These are phyloP conservation scores for Diaprepes abbreviatus DNA, from an alignment of 2,888 invertebrate species.

Conservation along the genomic window DNA sequence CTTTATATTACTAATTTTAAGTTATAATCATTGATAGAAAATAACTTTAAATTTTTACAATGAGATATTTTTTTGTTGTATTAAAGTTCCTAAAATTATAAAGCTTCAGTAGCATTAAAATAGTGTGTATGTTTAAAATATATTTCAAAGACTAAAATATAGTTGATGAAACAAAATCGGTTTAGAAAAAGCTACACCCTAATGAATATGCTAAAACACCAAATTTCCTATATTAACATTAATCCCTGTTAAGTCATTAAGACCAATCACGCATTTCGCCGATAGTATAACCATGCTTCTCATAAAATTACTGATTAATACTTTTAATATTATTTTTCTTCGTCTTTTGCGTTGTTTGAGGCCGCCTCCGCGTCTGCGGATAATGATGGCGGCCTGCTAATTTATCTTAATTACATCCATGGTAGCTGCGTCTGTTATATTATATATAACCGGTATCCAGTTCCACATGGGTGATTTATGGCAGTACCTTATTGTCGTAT, in stretches of 20 bases:
- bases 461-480: slow-evolving; percentile 50
- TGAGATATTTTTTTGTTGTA: no score
- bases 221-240: no score
- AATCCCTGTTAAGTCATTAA: slow-evolving; percentile 14
- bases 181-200: no score
- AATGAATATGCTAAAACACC: no score
- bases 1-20: no score
- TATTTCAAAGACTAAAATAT: no score
- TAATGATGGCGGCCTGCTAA: slow-evolving; percentile 49
- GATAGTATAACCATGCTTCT: not conserved
- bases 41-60: no score
- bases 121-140: no score
- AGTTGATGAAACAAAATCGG: no score
- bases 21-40: no score
- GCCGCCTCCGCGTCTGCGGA: slow-evolving; percentile 48
- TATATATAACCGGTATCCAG: slow-evolving; percentile 49
- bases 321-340: slow-evolving; percentile 43
- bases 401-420: slow-evolving; percentile 50
- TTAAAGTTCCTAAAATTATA: no score
- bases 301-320: slow-evolving; percentile 18
- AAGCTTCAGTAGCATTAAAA: no score
- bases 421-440: slow-evolving; percentile 45
- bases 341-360: slow-evolving; percentile 39
- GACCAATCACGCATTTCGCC: slow-evolving; percentile 7
- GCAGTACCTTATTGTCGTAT: slow-evolving; percentile 36